Evolutionary conservation across 1,140 invertebrate species (phyloP), one percentile per base, ranked within the genome.

Genomic region (Tetramorium simillimum): DNA sequence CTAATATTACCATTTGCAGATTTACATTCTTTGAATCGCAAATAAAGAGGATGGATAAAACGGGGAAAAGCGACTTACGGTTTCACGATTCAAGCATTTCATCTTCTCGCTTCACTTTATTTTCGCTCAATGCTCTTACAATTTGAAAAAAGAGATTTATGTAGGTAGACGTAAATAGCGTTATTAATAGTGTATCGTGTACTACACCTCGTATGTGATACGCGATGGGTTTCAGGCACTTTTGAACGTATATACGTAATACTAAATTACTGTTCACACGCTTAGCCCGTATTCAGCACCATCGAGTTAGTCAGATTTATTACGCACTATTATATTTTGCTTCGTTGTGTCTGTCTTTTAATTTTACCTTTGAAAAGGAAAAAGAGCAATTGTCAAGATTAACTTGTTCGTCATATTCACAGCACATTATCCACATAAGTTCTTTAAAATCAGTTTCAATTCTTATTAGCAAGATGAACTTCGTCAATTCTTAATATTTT

Each of bases 171-270:
- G 85, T 90, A 88, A 85, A 77, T 89, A 89, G 88, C 77, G 49
- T 88, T 88, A 76, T 90, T 80, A 90, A 82, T 73, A 78, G 77
- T 76, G 60, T 69, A 90, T 72, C 70, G 63, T 84, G 85, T 90
- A 90, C 67, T 90, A 75, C 77, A 90, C 6, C 73, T 88, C 86
- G 86, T 90, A 88, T 86, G 16, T 70, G 70, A 91, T 85, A 91
- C 90, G 86, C 86, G 87, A 90, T 76, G 78, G 69, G 65, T 88
- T 91, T 81, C 86, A 91, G 90, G 90, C 90, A 91, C 90, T 91
- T 91, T 90, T 84, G 60, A 90, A 82, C 76, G 69, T 81, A 88
- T 53, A 63, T 63, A 87, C 43, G 62, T 76, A 86, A 82, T 80
- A 46, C 58, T 72, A 78, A 80, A 46, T 87, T 58, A 86, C 49